phyloP scores from a whole-genome alignment of 2,113 vertebrate genomes.

The Spea multiplicata region DNA sequence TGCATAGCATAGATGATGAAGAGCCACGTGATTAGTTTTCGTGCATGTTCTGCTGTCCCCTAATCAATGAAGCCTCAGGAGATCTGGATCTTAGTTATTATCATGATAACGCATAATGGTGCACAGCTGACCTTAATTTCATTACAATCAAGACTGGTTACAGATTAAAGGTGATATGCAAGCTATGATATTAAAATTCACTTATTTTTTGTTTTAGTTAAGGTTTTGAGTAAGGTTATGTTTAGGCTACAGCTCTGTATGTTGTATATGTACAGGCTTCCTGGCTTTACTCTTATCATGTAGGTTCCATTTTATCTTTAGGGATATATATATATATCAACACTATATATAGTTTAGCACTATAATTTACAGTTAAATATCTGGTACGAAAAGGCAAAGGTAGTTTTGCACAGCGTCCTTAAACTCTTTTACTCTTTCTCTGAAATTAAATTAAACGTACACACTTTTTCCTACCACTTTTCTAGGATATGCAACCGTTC shows the following conservation, averaged over 20 bases:
- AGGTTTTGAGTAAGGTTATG: background rate
- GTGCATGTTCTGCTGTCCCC: conserved; percentile 9
- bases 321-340: no score
- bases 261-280: background rate
- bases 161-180: conserved; percentile 8
- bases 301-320: background rate
- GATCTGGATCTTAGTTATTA: conserved; percentile 8
- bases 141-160: background rate
- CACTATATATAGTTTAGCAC: no score
- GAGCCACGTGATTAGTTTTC: conserved; percentile 10
- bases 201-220: background rate
- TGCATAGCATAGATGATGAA: conserved; percentile 14
- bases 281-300: background rate
- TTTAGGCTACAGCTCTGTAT: background rate
- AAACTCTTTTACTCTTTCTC: no score
- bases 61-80: conserved; percentile 25
- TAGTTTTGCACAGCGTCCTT: no score
- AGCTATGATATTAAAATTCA: background rate
- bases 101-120: background rate
- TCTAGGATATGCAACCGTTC: no score
- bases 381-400: no score
- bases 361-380: no score
- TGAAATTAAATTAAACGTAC: no score
- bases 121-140: conserved; percentile 1
- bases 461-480: no score